These are phyloP conservation scores for Bettongia penicillata DNA, from an alignment of 2,113 vertebrate species.

Conservation along the genomic window DNA sequence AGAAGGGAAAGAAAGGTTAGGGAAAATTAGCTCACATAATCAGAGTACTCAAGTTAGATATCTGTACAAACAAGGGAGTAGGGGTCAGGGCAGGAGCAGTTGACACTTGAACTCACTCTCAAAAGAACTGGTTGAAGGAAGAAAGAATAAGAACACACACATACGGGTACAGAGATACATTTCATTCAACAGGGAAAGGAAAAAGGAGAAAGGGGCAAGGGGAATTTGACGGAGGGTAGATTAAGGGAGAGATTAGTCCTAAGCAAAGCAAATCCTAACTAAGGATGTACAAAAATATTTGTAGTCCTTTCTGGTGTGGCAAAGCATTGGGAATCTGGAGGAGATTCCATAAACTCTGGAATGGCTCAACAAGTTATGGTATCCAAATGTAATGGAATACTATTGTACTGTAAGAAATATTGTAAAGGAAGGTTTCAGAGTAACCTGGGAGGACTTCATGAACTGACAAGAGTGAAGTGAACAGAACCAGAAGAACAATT, in stretches of 20 bases:
- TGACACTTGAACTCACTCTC: not conserved
- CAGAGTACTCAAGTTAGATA: not conserved
- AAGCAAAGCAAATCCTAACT: not conserved
- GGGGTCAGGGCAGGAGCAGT: not conserved
- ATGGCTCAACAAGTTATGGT: not conserved
- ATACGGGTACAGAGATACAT: not conserved
- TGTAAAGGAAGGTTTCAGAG: not conserved
- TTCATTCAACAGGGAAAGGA: not conserved
- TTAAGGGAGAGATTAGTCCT: not conserved
- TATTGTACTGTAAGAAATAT: not conserved
- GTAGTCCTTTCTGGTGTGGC: not conserved
- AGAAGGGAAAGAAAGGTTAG: not conserved
- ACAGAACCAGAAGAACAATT: not conserved
- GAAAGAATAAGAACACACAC: not conserved
- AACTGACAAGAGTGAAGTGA: not conserved
- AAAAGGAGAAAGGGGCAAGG: not conserved
- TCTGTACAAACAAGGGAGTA: not conserved
- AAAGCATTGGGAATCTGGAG: not conserved
- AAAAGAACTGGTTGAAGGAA: not conserved
- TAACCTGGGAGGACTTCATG: not conserved
- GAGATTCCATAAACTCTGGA: not conserved
- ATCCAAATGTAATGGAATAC: not conserved
- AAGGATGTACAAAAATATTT: not conserved
- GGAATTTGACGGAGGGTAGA: too few relatives aligned
- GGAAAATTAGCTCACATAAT: not conserved